A percentile compares a stretch with the other conserved stretches of the same genome.
phyloP scores from a whole-genome alignment of 2,888 invertebrate species.

The Eristalis intricaria region DNA sequence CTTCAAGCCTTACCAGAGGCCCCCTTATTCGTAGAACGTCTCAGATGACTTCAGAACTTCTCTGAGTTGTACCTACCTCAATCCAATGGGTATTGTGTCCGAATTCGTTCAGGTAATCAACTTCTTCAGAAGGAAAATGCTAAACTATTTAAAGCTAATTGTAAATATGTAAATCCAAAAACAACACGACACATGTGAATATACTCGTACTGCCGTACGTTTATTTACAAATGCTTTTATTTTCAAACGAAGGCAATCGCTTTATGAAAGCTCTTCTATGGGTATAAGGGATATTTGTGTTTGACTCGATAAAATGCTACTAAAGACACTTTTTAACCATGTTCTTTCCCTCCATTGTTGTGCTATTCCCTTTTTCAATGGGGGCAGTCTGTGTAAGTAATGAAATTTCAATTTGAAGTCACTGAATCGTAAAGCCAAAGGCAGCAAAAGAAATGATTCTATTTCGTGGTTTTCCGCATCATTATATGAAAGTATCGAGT shows the following conservation, averaged over 20 bases:
- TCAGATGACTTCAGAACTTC: too few species aligned
- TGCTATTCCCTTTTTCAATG: constrained; percentile 34
- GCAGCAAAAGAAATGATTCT: constrained; percentile 65
- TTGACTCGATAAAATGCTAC: background rate
- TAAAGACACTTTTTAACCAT: background rate
- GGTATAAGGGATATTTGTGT: background rate
- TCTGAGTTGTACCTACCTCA: too few species aligned
- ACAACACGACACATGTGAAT: too few species aligned
- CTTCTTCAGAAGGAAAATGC: too few species aligned
- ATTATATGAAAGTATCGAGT: constrained; percentile 28
- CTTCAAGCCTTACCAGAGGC: too few species aligned
- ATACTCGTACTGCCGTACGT: too few species aligned
- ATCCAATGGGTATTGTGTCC: too few species aligned
- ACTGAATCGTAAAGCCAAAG: constrained; percentile 63
- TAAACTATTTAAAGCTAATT: too few species aligned
- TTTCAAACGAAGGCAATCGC: background rate
- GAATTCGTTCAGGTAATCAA: too few species aligned
- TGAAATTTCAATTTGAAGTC: constrained; percentile 69
- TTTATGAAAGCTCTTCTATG: background rate
- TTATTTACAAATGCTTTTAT: background rate
- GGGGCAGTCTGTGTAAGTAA: constrained; percentile 65
- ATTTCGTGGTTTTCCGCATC: constrained; percentile 70
- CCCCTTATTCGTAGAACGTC: too few species aligned
- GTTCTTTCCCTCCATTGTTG: background rate
- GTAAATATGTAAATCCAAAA: background rate